A percentile compares a stretch with the other conserved stretches of the same genome.
phyloP scores from a whole-genome alignment of 2,888 invertebrate species.

The Cryptus armator region DNA sequence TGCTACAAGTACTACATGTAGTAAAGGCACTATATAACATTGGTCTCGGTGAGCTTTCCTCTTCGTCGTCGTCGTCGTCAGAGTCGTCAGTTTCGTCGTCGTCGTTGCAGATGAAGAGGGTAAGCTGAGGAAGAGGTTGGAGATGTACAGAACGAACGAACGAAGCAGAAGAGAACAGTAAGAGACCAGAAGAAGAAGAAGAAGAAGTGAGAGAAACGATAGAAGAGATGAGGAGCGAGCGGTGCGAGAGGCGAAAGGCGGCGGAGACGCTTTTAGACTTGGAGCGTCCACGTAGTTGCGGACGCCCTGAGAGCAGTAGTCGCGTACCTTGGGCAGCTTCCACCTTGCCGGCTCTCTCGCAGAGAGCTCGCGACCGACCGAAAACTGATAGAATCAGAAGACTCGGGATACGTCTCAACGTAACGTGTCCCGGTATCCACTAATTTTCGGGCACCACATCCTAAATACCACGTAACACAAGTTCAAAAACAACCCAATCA shows the following conservation, averaged over 20 bases:
- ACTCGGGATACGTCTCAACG: neutral
- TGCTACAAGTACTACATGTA: slow-evolving; percentile 53
- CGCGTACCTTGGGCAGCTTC: slow-evolving; percentile 84
- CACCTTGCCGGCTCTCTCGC: slow-evolving; percentile 82
- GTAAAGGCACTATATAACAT: slow-evolving; percentile 47
- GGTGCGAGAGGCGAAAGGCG: slow-evolving; percentile 74
- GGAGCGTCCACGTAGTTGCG: slow-evolving; percentile 83
- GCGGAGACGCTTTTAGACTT: slow-evolving; percentile 84
- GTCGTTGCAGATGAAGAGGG: slow-evolving; percentile 56
- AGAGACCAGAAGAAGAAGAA: slow-evolving; percentile 64
- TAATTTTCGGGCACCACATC: neutral
- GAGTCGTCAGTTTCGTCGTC: slow-evolving; percentile 44
- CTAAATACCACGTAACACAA: neutral
- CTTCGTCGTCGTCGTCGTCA: slow-evolving; percentile 47
- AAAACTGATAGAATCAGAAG: slow-evolving; percentile 37
- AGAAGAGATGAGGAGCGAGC: slow-evolving; percentile 65
- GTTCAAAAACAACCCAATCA: neutral
- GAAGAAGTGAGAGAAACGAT: slow-evolving; percentile 67
- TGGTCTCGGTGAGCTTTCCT: slow-evolving; percentile 50
- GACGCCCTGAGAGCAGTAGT: slow-evolving; percentile 82
- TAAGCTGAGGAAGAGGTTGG: slow-evolving; percentile 67
- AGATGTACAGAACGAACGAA: slow-evolving; percentile 64
- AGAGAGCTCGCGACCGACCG: slow-evolving; percentile 67
- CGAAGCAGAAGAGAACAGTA: slow-evolving; percentile 41
- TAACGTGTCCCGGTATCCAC: neutral